A percentile compares a stretch with the other conserved stretches of the same genome.
Evolutionary conservation across 2,797 vertebrate species (phyloP).

Genomic region (Halcyon badia): DNA sequence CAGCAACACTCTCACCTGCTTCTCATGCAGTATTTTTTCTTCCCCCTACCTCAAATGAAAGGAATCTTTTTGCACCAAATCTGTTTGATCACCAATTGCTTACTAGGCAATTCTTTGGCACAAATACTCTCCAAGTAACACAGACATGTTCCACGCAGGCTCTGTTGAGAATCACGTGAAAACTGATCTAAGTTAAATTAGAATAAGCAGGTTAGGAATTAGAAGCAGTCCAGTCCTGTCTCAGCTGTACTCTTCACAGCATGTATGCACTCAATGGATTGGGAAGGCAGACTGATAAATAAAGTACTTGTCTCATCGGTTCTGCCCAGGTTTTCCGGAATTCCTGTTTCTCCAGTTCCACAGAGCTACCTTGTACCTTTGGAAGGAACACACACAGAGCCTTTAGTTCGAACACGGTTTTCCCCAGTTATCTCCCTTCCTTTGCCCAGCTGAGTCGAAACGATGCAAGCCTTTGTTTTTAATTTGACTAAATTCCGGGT

Average conservation of each 20-base stretch:
- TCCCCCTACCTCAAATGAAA: background rate
- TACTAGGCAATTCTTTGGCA: background rate
- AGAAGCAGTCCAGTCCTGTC: background rate
- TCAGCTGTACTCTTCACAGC: background rate
- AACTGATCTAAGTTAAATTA: background rate
- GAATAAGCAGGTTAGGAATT: background rate
- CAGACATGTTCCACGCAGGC: background rate
- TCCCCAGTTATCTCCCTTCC: background rate
- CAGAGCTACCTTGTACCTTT: background rate
- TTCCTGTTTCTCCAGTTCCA: background rate
- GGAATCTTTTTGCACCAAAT: background rate
- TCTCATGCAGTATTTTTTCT: background rate
- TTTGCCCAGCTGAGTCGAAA: background rate
- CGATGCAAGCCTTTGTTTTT: background rate
- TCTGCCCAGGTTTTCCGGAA: background rate
- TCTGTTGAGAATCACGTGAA: background rate
- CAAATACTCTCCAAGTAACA: background rate
- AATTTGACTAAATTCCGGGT: background rate
- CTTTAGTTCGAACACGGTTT: background rate
- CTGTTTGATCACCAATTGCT: background rate
- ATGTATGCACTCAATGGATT: background rate
- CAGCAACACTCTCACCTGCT: background rate
- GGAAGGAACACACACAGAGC: background rate
- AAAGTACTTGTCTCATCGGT: background rate
- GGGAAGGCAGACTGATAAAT: background rate